These are phyloP conservation scores for Psococerastis gibbosa DNA, from an alignment of 2,888 invertebrate genomes.

Conservation along the genomic window DNA sequence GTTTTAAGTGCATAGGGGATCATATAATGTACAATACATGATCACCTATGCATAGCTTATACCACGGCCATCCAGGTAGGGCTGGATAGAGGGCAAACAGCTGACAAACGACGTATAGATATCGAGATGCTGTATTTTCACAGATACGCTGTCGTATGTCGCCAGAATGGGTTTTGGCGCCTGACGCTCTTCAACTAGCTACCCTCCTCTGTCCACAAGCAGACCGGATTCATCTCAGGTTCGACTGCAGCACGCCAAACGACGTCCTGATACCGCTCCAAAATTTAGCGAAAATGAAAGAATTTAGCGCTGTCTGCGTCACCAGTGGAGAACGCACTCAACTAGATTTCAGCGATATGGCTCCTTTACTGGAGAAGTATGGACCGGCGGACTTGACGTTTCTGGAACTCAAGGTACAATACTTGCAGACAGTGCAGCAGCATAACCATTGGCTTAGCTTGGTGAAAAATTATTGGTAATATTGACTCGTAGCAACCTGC, in stretches of 20 bases:
- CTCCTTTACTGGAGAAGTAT: slow-evolving; percentile 19
- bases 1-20: too few relatives aligned
- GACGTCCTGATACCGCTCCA: slow-evolving; percentile 19
- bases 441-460: too few relatives aligned
- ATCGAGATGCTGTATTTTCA: background rate
- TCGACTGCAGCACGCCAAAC: slow-evolving; percentile 21
- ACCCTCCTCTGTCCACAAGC: slow-evolving; percentile 20
- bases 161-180: slow-evolving; percentile 18
- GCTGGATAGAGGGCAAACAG: too few relatives aligned
- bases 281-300: slow-evolving; percentile 16
- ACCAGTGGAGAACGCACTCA: slow-evolving; percentile 20
- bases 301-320: slow-evolving; percentile 21
- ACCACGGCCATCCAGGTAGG: too few relatives aligned
- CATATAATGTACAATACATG: too few relatives aligned
- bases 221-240: slow-evolving; percentile 17
- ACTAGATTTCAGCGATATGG: slow-evolving; percentile 21
- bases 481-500: too few relatives aligned
- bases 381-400: slow-evolving; percentile 13
- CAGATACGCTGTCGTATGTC: slow-evolving; percentile 20
- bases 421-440: background rate
- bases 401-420: slow-evolving; percentile 16
- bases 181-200: slow-evolving; percentile 20
- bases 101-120: too few relatives aligned
- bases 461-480: too few relatives aligned
- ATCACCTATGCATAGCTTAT: too few relatives aligned